Base-by-base conservation (phyloP, 2,113 vertebrate genomes). In the Sebastes fasciatus region DNA sequence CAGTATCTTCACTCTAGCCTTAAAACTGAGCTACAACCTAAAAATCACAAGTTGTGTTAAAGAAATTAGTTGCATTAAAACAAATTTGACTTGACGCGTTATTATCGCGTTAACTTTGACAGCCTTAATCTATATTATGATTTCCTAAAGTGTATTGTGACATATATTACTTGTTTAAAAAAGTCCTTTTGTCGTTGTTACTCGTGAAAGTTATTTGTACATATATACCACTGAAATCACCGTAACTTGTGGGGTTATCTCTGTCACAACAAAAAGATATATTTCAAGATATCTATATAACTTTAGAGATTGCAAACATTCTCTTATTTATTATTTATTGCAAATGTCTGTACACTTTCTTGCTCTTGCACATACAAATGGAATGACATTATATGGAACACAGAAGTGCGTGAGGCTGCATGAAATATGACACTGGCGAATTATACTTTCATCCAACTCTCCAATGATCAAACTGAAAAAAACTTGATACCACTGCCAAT, bases 241-340 rank as follows among this genome's bases (percentile, higher is more conserved):
- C 42, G n/a, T n/a, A 64, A n/a, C 42, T 11, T 54, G 51, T 6
- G 17, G 17, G 52, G 17, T 54, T 54, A 19, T n/a, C 52, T 54
- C 17, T 19, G 42, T 13, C 63, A 45, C 3, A n/a, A 45, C 9
- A 65, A n/a, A 45, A 54, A 54, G 1, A 17, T 17, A 54, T 19
- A 54, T 1, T 65, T 6, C 2, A 49, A 49, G 48, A 57, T 2
- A 16, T 0, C 51, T 7, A 62, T 0, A 55, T 4, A 49, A 19
- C 3, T 34, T 76, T 8, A 77, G n/a, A 51, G 10, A 67, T 52
- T 42, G 60, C 45, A 64, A 58, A 42, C 19, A 16, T 4, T 46
- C n/a, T 34, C 0, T 34, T 34, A 34, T 58, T 72, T 1, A 40
- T n/a, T 14, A 14, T 74, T 87, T 80, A 90, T 87, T 85, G 46